Percentiles rank a stretch among this genome's conserved stretches.
phyloP scores from a whole-genome alignment of 1,140 invertebrate genomes.

The Drosophila nikananu region DNA sequence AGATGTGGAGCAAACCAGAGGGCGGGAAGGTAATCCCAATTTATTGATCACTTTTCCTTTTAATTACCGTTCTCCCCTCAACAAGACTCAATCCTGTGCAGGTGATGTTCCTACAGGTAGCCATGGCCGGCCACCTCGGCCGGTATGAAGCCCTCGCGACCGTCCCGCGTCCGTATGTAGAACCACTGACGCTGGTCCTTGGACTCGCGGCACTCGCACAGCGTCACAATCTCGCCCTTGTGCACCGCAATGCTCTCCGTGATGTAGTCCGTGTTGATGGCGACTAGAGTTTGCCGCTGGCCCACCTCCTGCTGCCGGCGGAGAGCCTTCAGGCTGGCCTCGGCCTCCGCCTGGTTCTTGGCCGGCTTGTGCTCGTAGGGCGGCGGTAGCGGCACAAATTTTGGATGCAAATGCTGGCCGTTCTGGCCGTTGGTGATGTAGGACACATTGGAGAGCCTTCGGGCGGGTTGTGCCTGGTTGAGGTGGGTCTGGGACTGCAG shows the following conservation, averaged over 20 bases:
- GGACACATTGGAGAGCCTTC: slow-evolving; percentile 66
- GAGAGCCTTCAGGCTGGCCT: slow-evolving; percentile 31
- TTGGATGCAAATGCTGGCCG: slow-evolving; percentile 82
- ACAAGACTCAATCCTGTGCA: not conserved
- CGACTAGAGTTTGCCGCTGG: slow-evolving; percentile 88
- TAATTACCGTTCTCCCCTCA: too few species aligned
- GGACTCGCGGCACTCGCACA: slow-evolving; percentile 87
- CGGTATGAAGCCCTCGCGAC: slow-evolving; percentile 91
- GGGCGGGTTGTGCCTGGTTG: slow-evolving; percentile 45
- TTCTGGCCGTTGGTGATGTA: slow-evolving; percentile 82
- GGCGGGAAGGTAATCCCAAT: not conserved
- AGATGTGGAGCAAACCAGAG: not conserved
- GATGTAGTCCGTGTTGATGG: slow-evolving; percentile 89
- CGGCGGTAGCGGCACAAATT: slow-evolving; percentile 36
- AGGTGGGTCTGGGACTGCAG: slow-evolving; percentile 35
- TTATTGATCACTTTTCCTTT: not conserved
- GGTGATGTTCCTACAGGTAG: slow-evolving; percentile 87
- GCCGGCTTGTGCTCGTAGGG: slow-evolving; percentile 34
- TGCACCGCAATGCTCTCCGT: slow-evolving; percentile 88
- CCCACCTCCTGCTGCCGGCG: slow-evolving; percentile 39
- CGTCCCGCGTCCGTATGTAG: slow-evolving; percentile 89
- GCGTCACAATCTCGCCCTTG: slow-evolving; percentile 90
- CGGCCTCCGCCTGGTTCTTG: slow-evolving; percentile 30
- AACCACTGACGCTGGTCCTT: slow-evolving; percentile 89
- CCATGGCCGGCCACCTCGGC: slow-evolving; percentile 91